Evolutionary conservation across 1,140 invertebrate species (phyloP), one percentile per base, ranked within the genome.

Genomic region (Ostrea denselamellosa): DNA sequence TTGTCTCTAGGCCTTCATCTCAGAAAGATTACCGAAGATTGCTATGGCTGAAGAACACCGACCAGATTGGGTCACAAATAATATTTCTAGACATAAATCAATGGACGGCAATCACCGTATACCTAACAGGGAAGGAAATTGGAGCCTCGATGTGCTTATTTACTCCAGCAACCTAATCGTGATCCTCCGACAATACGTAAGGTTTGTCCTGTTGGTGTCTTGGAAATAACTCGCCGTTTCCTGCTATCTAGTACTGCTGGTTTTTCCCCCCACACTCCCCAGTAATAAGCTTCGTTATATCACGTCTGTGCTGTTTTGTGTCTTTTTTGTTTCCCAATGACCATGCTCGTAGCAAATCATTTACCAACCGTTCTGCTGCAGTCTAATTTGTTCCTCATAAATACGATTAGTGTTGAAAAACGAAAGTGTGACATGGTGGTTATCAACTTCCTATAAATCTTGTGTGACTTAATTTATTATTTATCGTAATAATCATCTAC

Each of bases 71-170:
- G 68, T 77, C 68, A 77, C 68, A 77, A 77, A 77, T 77, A 77
- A 77, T 77, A 77, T 77, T 77, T 77, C 68, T 77, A 44, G 68
- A 77, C 68, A 25, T 77, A 77, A 77, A 77, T 77, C 68, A 77
- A 77, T 77, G 68, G 68, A 28, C 68, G 7, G 68, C 68, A 77
- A 77, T 77, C 68, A 25, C 68, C 68, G 28, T 77, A 77, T 77
- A 77, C 68, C 68, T 77, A 77, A 77, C 68, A 34, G 68, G 25
- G 14, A 28, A 34, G 68, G 68, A 77, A 77, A 77, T 34, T 77
- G 68, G 68, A 28, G 68, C 28, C 68, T 77, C 4, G 25, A 34
- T 77, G 68, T 34, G 68, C 68, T 25, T 77, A 28, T 77, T 77
- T 77, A 77, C 25, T 77, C 22, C 68, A 25, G 28, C 25, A 77